These are phyloP conservation scores for Thaleichthys pacificus DNA, from an alignment of 2,797 vertebrate genomes.

Conservation along the genomic window DNA sequence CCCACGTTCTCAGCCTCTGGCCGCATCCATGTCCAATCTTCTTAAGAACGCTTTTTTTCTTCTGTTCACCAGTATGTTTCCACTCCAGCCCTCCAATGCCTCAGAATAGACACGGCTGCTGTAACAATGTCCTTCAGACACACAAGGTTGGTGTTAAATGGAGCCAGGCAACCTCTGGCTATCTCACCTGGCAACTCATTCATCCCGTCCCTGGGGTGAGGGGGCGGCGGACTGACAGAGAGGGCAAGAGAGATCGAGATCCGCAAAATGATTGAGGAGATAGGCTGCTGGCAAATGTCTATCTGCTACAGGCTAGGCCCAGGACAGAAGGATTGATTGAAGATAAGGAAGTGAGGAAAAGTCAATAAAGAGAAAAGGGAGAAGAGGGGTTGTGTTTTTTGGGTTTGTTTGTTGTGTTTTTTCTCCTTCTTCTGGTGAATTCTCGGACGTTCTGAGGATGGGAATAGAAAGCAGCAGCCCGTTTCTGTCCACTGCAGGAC, in stretches of 20 bases:
- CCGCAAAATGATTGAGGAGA: constrained; percentile 39
- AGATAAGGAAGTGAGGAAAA: constrained; percentile 37
- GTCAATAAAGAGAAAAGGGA: constrained; percentile 26
- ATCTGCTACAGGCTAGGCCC: constrained; percentile 23
- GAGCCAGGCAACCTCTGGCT: constrained; percentile 8
- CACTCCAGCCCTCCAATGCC: background rate
- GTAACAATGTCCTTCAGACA: constrained; percentile 43
- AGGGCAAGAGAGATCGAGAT: background rate
- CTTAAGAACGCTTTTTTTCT: too few species aligned
- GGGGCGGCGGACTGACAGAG: constrained; percentile 20
- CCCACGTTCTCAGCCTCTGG: too few species aligned
- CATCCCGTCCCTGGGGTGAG: background rate
- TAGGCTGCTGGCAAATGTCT: constrained; percentile 19
- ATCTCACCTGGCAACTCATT: constrained; percentile 5
- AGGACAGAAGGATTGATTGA: constrained; percentile 26
- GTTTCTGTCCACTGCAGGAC: background rate
- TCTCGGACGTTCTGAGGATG: constrained; percentile 17
- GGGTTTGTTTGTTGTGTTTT: too few species aligned
- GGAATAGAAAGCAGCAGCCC: constrained; percentile 8
- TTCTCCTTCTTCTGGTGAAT: constrained; percentile 11
- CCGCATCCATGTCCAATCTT: too few species aligned
- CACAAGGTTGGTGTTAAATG: constrained; percentile 29
- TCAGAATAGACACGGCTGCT: constrained; percentile 6
- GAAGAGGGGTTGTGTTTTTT: constrained; percentile 13
- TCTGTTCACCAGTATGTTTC: constrained; percentile 14